Evolutionary conservation across 2,113 vertebrate species (phyloP).

Genomic region (Cyanoliseus patagonus): DNA sequence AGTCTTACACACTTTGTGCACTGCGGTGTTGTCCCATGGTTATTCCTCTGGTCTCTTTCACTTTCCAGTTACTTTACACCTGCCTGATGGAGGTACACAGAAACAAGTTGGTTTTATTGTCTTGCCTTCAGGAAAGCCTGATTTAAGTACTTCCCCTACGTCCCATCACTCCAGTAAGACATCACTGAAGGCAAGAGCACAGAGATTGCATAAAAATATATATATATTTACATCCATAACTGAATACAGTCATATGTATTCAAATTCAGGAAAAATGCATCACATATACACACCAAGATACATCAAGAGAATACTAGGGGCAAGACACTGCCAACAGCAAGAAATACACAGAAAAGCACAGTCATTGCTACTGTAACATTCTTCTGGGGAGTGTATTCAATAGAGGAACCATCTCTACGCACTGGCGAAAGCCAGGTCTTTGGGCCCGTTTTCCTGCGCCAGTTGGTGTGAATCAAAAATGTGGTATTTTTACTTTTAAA

Average conservation of each 20-base stretch:
- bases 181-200: constrained; percentile 52
- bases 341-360: constrained; percentile 35
- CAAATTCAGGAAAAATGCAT: constrained; percentile 30
- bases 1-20: not conserved
- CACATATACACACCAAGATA: constrained; percentile 41
- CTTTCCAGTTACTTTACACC: constrained; percentile 18
- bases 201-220: constrained; percentile 17
- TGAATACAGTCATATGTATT: constrained; percentile 39
- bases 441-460: not conserved
- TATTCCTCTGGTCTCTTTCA: not conserved
- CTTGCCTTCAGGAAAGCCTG: constrained; percentile 49
- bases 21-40: not conserved
- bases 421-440: not conserved
- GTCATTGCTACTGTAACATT: constrained; percentile 35
- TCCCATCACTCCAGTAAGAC: not conserved
- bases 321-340: constrained; percentile 42
- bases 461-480: not conserved
- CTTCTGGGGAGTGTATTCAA: not conserved
- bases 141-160: not conserved
- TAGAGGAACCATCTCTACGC: not conserved
- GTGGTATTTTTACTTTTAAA: not conserved
- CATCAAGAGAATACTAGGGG: constrained; percentile 24
- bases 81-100: constrained; percentile 7
- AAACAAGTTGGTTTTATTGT: not conserved
- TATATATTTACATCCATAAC: constrained; percentile 30